phyloP scores from a whole-genome alignment of 2,888 invertebrate genomes.

The Gisinianus flammeolus region DNA sequence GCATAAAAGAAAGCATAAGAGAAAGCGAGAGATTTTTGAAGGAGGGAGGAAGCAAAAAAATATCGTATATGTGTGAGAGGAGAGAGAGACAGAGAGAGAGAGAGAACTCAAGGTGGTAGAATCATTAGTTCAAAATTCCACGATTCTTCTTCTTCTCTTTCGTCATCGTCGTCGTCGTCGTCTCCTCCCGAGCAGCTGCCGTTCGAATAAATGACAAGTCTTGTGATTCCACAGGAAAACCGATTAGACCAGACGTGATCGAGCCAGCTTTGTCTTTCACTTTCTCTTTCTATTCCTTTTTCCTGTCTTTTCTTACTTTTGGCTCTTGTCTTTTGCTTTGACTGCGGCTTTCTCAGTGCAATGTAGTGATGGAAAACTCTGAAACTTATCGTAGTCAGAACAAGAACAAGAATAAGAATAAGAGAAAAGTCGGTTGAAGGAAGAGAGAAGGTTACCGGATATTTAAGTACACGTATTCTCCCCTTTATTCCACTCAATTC shows the following conservation, averaged over 20 bases:
- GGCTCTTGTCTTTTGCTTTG: too few relatives aligned
- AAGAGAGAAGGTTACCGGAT: background rate
- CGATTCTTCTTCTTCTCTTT: slow-evolving; percentile 3
- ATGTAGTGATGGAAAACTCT: background rate
- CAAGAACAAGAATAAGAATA: too few relatives aligned
- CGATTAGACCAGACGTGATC: slow-evolving; percentile 22
- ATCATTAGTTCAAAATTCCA: slow-evolving; percentile 27
- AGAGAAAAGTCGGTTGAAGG: background rate
- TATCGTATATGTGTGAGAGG: background rate
- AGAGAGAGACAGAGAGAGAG: background rate
- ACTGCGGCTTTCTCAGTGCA: background rate
- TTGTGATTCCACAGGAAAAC: slow-evolving; percentile 19
- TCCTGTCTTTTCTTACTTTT: background rate
- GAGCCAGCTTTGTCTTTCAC: background rate
- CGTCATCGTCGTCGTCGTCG: background rate
- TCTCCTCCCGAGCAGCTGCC: slow-evolving; percentile 25
- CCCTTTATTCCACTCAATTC: too few relatives aligned
- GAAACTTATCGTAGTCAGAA: background rate
- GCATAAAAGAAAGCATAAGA: too few relatives aligned
- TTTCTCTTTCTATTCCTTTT: background rate
- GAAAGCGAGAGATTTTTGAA: background rate
- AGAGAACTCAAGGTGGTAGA: slow-evolving; percentile 12
- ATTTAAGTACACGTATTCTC: background rate
- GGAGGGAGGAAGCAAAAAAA: background rate
- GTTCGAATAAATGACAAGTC: slow-evolving; percentile 29